A percentile compares a stretch with the other conserved stretches of the same genome.
These are phyloP conservation scores for Sarcophaga peregrina DNA, from an alignment of 1,140 invertebrate genomes.

Conservation along the genomic window DNA sequence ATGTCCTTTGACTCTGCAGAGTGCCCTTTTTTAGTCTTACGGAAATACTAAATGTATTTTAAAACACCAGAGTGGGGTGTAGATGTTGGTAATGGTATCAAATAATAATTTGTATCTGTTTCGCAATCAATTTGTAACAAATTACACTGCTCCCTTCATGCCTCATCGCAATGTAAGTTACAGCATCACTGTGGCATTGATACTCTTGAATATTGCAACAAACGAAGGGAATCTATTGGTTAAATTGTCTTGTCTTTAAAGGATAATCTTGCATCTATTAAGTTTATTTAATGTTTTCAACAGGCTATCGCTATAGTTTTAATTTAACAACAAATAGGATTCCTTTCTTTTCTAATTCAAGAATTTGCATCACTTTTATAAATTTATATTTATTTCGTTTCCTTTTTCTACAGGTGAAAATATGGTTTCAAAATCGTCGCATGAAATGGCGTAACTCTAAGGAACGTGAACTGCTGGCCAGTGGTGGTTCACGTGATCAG, in stretches of 20 bases:
- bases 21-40: constrained; percentile 7
- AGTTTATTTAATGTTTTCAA: not conserved
- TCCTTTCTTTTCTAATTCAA: not conserved
- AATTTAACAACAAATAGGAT: not conserved
- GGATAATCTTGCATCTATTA: not conserved
- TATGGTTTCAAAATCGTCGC: constrained; percentile 95
- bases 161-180: too few relatives aligned
- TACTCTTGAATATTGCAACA: too few relatives aligned
- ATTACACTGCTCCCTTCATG: not conserved
- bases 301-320: not conserved
- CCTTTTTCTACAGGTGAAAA: constrained; percentile 83
- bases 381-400: constrained; percentile 14
- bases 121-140: constrained; percentile 40
- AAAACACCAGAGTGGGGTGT: not conserved
- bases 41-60: constrained; percentile 5
- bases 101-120: constrained; percentile 39
- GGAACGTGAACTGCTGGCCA: constrained; percentile 92
- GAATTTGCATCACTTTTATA: not conserved
- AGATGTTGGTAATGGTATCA: not conserved
- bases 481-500: constrained; percentile 91
- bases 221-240: too few relatives aligned
- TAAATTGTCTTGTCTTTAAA: not conserved
- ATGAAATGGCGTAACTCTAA: constrained; percentile 99
- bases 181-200: too few relatives aligned
- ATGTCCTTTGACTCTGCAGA: not conserved